Evolutionary conservation across 2,113 vertebrate species (phyloP).

Genomic region (Macroglossus sobrinus): DNA sequence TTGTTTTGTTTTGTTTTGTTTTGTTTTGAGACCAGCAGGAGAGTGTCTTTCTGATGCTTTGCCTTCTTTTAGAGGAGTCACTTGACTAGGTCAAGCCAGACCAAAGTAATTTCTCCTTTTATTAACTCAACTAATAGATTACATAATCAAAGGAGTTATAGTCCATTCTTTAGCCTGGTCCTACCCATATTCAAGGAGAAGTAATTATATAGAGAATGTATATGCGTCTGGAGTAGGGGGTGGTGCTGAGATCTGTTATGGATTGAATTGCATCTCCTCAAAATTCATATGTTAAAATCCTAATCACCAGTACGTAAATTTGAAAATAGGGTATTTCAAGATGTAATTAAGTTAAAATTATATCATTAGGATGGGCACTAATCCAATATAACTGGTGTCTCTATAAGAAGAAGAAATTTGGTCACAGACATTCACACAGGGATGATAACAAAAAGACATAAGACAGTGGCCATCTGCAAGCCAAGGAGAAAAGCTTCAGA

Average conservation of each 20-base stretch:
- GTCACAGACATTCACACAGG: not conserved
- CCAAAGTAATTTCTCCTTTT: not conserved
- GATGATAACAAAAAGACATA: not conserved
- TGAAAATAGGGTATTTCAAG: not conserved
- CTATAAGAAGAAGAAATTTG: not conserved
- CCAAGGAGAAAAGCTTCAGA: not conserved
- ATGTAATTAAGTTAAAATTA: not conserved
- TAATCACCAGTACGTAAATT: not conserved
- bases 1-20: not conserved
- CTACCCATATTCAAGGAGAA: not conserved
- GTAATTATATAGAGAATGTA: not conserved
- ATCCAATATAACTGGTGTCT: not conserved
- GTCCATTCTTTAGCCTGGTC: not conserved
- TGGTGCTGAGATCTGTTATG: not conserved
- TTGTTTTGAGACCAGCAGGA: not conserved
- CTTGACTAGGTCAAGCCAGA: not conserved
- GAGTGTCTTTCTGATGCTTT: not conserved
- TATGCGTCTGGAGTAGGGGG: accelerated
- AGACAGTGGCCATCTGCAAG: not conserved
- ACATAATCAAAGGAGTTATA: not conserved
- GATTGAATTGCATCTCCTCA: not conserved
- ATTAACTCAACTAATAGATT: not conserved
- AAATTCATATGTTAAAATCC: not conserved
- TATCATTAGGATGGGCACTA: not conserved
- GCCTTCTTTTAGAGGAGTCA: not conserved